A percentile compares a stretch with the other conserved stretches of the same genome.
phyloP scores from a whole-genome alignment of 2,113 vertebrate species.

The Philantomba maxwellii region DNA sequence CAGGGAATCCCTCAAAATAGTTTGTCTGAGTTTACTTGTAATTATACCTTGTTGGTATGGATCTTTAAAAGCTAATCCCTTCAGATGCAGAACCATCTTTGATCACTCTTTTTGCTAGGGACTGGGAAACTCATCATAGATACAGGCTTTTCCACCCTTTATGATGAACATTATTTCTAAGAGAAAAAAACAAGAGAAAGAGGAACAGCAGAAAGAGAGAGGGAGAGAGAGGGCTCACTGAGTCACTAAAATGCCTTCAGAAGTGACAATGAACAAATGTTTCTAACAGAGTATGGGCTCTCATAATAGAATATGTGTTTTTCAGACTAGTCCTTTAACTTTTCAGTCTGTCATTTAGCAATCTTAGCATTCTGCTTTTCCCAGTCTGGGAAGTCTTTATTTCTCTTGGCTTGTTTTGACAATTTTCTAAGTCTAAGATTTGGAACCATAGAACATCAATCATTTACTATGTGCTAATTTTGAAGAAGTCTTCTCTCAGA shows the following conservation, averaged over 20 bases:
- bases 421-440: background rate
- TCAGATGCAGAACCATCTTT: background rate
- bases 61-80: background rate
- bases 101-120: background rate
- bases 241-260: background rate
- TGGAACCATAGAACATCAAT: background rate
- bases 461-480: background rate
- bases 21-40: background rate
- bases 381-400: background rate
- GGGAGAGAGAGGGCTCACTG: background rate
- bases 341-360: background rate
- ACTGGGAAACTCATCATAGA: background rate
- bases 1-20: background rate
- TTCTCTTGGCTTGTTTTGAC: background rate
- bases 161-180: background rate
- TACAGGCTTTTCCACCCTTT: background rate
- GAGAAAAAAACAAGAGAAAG: background rate
- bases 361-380: background rate
- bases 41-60: background rate
- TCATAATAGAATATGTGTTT: background rate
- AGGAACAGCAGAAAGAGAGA: background rate
- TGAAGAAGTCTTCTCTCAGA: background rate
- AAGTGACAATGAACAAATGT: background rate
- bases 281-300: accelerated
- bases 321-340: background rate